Conservation (phyloP, 2,113 vertebrate species). For the Geothlypis trichas region DNA sequence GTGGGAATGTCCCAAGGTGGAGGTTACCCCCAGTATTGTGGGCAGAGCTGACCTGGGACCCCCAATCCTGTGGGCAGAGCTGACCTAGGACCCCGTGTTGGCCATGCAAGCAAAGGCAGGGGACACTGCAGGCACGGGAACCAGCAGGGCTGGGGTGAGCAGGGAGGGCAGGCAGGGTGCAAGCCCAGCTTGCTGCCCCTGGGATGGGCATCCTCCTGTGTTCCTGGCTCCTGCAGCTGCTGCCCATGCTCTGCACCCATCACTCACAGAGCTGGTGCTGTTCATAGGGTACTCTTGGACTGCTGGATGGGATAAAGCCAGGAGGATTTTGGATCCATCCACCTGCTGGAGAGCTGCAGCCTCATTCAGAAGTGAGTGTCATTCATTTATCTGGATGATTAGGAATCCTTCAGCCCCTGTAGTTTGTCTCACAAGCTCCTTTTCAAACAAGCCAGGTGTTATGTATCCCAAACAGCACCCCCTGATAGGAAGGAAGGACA, state of each 20-base stretch:
- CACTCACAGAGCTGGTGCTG: not conserved
- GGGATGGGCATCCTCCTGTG: not conserved
- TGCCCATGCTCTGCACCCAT: fast-evolving
- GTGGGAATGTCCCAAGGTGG: not conserved
- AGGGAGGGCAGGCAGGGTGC: not conserved
- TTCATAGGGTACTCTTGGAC: fast-evolving
- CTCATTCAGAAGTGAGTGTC: not conserved
- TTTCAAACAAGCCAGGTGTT: not conserved
- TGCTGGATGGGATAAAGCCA: not conserved
- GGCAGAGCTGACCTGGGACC: not conserved
- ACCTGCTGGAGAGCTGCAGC: not conserved
- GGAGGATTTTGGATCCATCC: not conserved
- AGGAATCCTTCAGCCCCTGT: not conserved
- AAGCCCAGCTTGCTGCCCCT: not conserved
- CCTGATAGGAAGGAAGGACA: not conserved
- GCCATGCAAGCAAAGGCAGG: not conserved
- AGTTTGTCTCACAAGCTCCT: not conserved
- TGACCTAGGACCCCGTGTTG: fast-evolving
- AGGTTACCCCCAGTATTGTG: not conserved
- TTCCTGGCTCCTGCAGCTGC: not conserved
- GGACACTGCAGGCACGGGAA: not conserved
- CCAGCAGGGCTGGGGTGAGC: not conserved
- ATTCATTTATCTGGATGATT: not conserved
- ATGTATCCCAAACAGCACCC: not conserved
- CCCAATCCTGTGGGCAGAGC: not conserved